phyloP scores from a whole-genome alignment of 2,113 vertebrate species.

The Motacilla tschutschensis region DNA sequence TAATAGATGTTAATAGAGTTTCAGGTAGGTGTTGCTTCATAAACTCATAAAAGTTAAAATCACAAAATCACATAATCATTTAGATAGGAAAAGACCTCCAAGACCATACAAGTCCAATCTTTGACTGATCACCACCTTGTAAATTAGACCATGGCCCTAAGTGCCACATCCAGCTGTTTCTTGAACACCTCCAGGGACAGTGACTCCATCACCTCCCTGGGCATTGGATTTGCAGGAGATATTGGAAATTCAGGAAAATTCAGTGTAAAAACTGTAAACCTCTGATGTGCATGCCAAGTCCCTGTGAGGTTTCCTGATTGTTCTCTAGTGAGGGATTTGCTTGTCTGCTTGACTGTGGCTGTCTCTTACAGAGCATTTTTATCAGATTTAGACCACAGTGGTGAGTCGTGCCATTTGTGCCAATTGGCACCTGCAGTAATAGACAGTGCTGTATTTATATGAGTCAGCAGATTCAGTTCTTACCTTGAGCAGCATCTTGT shows the following conservation, averaged over 20 bases:
- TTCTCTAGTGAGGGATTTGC: background rate
- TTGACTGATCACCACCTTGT: background rate
- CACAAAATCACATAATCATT: background rate
- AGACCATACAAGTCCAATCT: background rate
- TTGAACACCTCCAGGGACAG: background rate
- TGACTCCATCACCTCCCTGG: background rate
- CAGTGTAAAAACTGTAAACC: background rate
- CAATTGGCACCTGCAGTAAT: background rate
- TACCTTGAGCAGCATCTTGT: background rate
- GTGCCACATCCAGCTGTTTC: background rate
- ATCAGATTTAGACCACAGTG: background rate
- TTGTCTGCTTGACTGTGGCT: background rate
- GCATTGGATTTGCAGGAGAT: background rate
- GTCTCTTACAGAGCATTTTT: background rate
- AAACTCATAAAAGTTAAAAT: background rate
- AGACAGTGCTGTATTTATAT: background rate
- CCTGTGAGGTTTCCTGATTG: background rate
- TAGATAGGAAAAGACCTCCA: background rate
- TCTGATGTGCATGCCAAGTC: background rate
- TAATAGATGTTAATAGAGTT: background rate
- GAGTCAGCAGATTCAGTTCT: background rate
- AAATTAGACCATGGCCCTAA: background rate
- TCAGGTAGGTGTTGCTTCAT: background rate
- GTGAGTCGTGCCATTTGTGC: background rate
- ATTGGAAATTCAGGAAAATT: background rate